phyloP scores from a whole-genome alignment of 2,888 invertebrate genomes.

The Pocota personata region DNA sequence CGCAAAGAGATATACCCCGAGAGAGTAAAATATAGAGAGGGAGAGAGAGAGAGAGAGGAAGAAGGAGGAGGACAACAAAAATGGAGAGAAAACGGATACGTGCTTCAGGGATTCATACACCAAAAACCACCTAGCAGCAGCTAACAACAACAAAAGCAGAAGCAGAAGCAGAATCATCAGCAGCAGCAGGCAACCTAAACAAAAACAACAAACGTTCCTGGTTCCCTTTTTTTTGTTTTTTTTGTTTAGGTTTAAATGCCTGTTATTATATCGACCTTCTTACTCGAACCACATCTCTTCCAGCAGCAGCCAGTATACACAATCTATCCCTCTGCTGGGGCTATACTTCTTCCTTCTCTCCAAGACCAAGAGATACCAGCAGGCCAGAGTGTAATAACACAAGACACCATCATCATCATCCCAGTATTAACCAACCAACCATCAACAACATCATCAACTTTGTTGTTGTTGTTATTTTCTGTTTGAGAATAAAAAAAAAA shows the following conservation, averaged over 20 bases:
- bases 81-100: slow-evolving; percentile 50
- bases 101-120: slow-evolving; percentile 27
- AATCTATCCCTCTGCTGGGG: slow-evolving; percentile 10
- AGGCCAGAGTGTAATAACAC: slow-evolving; percentile 25
- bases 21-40: no score
- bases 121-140: slow-evolving; percentile 18
- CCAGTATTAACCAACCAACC: slow-evolving; percentile 6
- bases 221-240: not conserved
- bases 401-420: slow-evolving; percentile 26
- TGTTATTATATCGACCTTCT: slow-evolving; percentile 37
- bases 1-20: not conserved
- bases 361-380: not conserved
- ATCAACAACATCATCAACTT: slow-evolving; percentile 24
- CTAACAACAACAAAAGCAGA: not conserved
- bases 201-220: slow-evolving; percentile 35
- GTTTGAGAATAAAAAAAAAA: slow-evolving; percentile 29
- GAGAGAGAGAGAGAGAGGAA: slow-evolving; percentile 16
- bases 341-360: not conserved
- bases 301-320: no score
- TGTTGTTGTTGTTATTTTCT: slow-evolving; percentile 14
- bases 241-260: not conserved
- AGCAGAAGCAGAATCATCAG: slow-evolving; percentile 9
- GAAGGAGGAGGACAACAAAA: slow-evolving; percentile 10
- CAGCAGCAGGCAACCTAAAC: slow-evolving; percentile 24
- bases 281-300: not conserved